Base-by-base conservation (phyloP, 2,888 invertebrate species). In the Melanchra persicariae region DNA sequence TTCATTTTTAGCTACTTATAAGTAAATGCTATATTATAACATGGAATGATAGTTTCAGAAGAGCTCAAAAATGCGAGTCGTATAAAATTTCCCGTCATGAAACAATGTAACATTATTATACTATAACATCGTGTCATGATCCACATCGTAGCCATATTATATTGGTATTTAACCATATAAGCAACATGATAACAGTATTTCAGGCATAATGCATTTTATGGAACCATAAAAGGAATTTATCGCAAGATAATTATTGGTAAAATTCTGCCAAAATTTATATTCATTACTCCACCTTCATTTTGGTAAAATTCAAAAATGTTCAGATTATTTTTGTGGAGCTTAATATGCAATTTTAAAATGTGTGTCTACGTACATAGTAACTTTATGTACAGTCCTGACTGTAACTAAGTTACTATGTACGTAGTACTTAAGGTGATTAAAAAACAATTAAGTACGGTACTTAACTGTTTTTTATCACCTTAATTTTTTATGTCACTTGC, bases 181-280 rank as follows among this genome's bases (percentile, higher is more conserved):
- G 34, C 55, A 37, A 5, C 37, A 37, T 77, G 45, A 43, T n/a
- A 76, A 52, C 77, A 34, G 24, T 77, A 69, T 77, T 77, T 77
- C 81, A 81, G 24, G 22, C 57, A 62, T 61, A 61, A 77, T 70
- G 77, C 80, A 79, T 77, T 79, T 74, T 71, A 75, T 72, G 80
- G 70, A 68, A 77, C 81, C 85, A 83, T 82, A 82, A 84, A 81
- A 72, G 62, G 75, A 78, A 83, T 78, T 86, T 85, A 87, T 77
- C 74, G 67, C 58, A 70, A 74, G 79, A 76, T 80, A 82, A 84
- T 80, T 71, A 79, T 69, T 78, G 70, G 71, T 64, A 64, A 81
- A 77, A 77, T 58, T 45, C 24, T 30, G 49, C 22, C 51, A 81
- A 61, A 61, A 58, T 77, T 49, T 54, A 45, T 26, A 45, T 59